Base-by-base conservation (phyloP, 2,113 vertebrate species). In the Anseranas semipalmata region DNA sequence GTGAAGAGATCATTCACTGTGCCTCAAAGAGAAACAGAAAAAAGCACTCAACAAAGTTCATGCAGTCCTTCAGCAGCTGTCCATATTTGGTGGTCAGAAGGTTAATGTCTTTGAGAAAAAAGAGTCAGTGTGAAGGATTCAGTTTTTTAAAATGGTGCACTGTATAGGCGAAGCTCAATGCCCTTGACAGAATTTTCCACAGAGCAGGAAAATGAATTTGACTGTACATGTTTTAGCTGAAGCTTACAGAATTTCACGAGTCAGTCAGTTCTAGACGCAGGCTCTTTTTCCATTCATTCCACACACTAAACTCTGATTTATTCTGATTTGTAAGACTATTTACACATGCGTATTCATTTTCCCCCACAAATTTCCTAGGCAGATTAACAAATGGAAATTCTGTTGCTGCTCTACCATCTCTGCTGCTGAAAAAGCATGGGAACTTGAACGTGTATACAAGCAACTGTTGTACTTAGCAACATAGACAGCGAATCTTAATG, bases 141-240 rank as follows among this genome's bases (percentile, higher is more conserved):
- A 48, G 12, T 67, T 73, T 71, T 81, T 53, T 65, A 87, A 62
- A 76, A 75, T 79, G 80, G 71, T n/a, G 78, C 33, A n/a, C 53
- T 89, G 92, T 83, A 68, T 72, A 87, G 87, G 80, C 90, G 85
- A 83, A 72, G 77, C 80, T 95, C 81, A 87, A 67, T 48, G 67
- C 75, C 71, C 55, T 85, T 96, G 93, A 95, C 76, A 81, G 89
- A 85, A 79, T 92, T 96, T 91, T 96, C 62, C 86, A 84, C 60
- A 60, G 67, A 45, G 2, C 39, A 43, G 83, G 90, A 95, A 97
- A 96, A 88, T 82, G 60, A 91, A 58, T 87, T 91, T 95, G 96
- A 96, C 96, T 85, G 85, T 65, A 9, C 41, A 52, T 85, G 66
- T 87, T 95, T 86, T 59, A 77, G 72, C 76, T 71, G 62, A 83